Evolutionary conservation across 2,797 vertebrate species (phyloP), one percentile per base, ranked within the genome.

Genomic region (Hydrophis major): DNA sequence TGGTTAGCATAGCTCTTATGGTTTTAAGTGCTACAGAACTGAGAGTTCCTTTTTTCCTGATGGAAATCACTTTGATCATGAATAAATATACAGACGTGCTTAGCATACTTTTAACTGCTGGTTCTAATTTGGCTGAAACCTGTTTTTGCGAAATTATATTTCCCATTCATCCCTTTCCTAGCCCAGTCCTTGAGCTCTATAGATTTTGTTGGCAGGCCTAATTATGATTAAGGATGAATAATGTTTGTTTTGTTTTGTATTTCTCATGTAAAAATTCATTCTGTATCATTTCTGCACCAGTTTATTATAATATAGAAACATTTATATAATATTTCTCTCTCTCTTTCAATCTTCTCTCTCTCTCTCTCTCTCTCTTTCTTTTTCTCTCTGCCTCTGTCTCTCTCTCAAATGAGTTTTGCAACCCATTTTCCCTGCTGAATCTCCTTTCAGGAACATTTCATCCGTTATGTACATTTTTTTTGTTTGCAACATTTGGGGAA

Each of bases 1-100:
- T 92, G 89, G 89, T 93, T 95, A 95, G 94, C 91, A 66, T 89
- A 92, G 94, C 91, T 90, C 90, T 93, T 89, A 93, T 91, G 94
- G 95, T 91, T 96, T 96, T 95, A 95, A 96, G 95, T 88, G 61
- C 59, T 0, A 0, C 25, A 0, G 86, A 86, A 93, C 2, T 87
- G 42, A 92, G 92, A 94, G 53, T 90, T 93, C 69, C 56, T 87
- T 88, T 86, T 89, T 93, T 92, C 89, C 92, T 95, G 89, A 93
- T 93, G 94, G 87, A 94, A 95, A 93, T 90, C 59, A 14, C 91
- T 91, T 90, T 94, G 59, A 83, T 91, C 12, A 87, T 53, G 91
- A 95, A 96, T 95, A 92, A 94, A 94, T 92, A 88, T 32, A 63
- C 86, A 32, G 0, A 0, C 90, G 92, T 60, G 42, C 87, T 25